Conservation (phyloP, 1,140 invertebrate species). For the Ips nitidus region DNA sequence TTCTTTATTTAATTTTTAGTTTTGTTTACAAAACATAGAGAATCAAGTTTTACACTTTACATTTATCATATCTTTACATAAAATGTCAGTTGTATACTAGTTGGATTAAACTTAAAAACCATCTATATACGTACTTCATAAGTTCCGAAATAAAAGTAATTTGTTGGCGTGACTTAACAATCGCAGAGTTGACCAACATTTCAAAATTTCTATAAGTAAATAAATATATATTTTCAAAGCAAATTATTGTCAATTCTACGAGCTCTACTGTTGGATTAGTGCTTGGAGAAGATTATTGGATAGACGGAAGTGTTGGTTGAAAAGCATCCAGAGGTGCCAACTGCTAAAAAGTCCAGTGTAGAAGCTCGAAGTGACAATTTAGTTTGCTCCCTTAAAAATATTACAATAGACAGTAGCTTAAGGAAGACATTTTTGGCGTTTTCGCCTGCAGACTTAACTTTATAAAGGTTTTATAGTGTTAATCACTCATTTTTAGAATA, state of each 20-base stretch:
- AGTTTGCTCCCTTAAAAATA: slow-evolving; percentile 45
- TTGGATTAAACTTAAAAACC: slow-evolving; percentile 25
- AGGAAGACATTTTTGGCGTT: slow-evolving; percentile 50
- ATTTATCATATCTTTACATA: slow-evolving; percentile 30
- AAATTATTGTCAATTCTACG: slow-evolving; percentile 48
- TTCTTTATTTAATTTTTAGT: slow-evolving; percentile 28
- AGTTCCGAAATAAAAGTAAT: background rate
- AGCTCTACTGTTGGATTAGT: slow-evolving; percentile 32
- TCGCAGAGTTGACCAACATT: background rate
- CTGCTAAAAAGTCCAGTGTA: background rate
- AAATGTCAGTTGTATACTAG: slow-evolving; percentile 31
- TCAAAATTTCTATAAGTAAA: slow-evolving; percentile 5
- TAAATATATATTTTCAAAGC: slow-evolving; percentile 42
- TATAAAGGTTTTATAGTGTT: slow-evolving; percentile 25
- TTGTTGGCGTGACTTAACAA: background rate
- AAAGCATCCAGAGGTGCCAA: background rate
- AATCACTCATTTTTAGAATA: no score
- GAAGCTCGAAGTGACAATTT: slow-evolving; percentile 46
- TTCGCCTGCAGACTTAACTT: slow-evolving; percentile 48
- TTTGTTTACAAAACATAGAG: slow-evolving; percentile 37
- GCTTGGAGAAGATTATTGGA: background rate
- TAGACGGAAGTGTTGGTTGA: background rate
- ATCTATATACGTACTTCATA: background rate
- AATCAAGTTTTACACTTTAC: slow-evolving; percentile 35
- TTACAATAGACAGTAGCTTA: slow-evolving; percentile 49